phyloP scores from a whole-genome alignment of 1,140 invertebrate genomes.

The Wasmannia auropunctata region DNA sequence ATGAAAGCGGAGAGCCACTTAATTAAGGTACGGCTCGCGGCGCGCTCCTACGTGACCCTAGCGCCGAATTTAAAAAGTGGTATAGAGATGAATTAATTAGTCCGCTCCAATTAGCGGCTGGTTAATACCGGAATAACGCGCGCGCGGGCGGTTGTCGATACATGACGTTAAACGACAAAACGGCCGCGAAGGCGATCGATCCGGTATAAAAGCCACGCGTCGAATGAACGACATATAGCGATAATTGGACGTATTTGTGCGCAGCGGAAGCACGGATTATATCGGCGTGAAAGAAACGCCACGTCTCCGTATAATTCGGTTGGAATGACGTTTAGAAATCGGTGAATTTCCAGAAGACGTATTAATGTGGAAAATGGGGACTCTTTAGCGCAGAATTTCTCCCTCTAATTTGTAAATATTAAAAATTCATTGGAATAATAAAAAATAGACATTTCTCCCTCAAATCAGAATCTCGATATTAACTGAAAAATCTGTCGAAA shows the following conservation, averaged over 20 bases:
- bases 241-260: slow-evolving; percentile 56
- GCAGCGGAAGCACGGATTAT: neutral
- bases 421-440: neutral
- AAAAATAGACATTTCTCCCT: neutral
- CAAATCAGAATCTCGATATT: neutral
- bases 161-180: slow-evolving; percentile 53
- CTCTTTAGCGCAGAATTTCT: neutral
- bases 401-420: neutral
- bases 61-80: slow-evolving; percentile 52
- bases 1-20: slow-evolving; percentile 45
- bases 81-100: slow-evolving; percentile 56
- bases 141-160: slow-evolving; percentile 40
- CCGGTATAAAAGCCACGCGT: slow-evolving; percentile 30
- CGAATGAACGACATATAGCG: slow-evolving; percentile 25
- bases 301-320: neutral
- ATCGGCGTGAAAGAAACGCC: slow-evolving; percentile 16
- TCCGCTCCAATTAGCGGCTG: slow-evolving; percentile 46
- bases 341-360: neutral
- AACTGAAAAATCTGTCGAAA: slow-evolving; percentile 1
- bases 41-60: slow-evolving; percentile 21
- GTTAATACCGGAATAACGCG: slow-evolving; percentile 41
- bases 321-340: slow-evolving; percentile 13
- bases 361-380: neutral
- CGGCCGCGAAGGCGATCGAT: slow-evolving; percentile 42
- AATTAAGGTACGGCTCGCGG: slow-evolving; percentile 25